Conservation (phyloP, 2,888 invertebrate species). For the Anaspis maculata region DNA sequence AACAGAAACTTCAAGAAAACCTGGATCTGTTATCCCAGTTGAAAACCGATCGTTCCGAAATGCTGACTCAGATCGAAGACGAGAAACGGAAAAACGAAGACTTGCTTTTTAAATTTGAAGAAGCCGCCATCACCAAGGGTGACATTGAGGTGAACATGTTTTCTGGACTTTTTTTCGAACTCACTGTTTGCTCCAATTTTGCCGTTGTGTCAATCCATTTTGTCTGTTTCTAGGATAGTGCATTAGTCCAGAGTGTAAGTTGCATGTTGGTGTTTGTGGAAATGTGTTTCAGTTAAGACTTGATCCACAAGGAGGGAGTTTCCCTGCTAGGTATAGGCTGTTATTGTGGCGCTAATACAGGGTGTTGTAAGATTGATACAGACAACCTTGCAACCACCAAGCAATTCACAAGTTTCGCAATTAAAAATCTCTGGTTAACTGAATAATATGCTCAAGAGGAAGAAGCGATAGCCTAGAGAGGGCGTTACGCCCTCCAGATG, state of each 20-base stretch:
- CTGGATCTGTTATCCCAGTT: conserved; percentile 47
- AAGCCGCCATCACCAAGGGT: conserved; percentile 80
- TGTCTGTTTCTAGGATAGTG: conserved; percentile 39
- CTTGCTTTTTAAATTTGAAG: conserved; percentile 84
- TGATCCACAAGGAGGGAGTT: too few species aligned
- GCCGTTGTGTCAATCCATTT: conserved; percentile 1
- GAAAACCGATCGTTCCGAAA: conserved; percentile 47
- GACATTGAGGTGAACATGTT: conserved; percentile 75
- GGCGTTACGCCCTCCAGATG: too few species aligned
- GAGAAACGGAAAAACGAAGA: conserved; percentile 80
- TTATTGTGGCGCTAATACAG: too few species aligned
- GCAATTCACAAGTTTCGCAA: too few species aligned
- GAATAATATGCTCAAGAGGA: too few species aligned
- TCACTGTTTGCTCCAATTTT: not conserved
- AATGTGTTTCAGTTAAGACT: too few species aligned
- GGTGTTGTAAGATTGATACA: too few species aligned
- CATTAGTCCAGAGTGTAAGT: conserved; percentile 45
- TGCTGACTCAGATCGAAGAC: conserved; percentile 62
- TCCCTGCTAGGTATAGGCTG: too few species aligned
- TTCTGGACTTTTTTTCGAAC: not conserved
- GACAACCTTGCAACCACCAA: too few species aligned
- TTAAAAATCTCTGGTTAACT: too few species aligned
- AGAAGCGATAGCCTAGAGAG: too few species aligned
- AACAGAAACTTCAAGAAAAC: conserved; percentile 49
- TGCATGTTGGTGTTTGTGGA: too few species aligned